Evolutionary conservation across 2,797 vertebrate species (phyloP).

Genomic region (Sebastes variabilis): DNA sequence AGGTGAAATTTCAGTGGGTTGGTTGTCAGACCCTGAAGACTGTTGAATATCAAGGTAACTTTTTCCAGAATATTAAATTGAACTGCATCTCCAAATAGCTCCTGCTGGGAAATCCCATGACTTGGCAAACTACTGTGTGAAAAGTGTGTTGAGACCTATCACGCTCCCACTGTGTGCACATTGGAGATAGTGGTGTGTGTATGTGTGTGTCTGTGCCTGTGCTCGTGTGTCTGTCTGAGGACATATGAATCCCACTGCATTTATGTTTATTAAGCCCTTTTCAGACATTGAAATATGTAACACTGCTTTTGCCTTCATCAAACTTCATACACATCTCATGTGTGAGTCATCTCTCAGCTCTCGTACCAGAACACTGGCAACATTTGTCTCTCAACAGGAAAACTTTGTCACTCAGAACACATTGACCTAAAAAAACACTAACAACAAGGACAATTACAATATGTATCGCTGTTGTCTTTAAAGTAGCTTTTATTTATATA

Average conservation of each 20-base stretch:
- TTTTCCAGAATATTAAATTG: slow-evolving; percentile 6
- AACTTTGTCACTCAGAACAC: not conserved
- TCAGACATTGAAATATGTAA: not conserved
- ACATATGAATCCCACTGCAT: not conserved
- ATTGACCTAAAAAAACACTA: too few relatives aligned
- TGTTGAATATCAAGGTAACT: not conserved
- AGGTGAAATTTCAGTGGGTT: not conserved
- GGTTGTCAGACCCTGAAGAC: not conserved
- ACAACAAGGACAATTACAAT: too few relatives aligned
- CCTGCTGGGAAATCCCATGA: slow-evolving; percentile 4
- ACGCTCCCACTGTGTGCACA: not conserved
- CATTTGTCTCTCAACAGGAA: not conserved
- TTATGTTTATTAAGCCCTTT: not conserved
- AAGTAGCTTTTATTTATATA: too few relatives aligned
- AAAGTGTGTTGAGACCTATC: not conserved
- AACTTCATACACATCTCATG: not conserved
- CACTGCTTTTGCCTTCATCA: not conserved
- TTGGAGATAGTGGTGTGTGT: not conserved
- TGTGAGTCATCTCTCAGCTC: too few relatives aligned
- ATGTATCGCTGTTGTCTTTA: too few relatives aligned
- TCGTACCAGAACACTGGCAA: too few relatives aligned
- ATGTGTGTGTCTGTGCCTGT: not conserved
- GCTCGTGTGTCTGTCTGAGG: too few relatives aligned
- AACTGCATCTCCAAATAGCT: not conserved
- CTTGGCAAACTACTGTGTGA: not conserved